Percentiles rank a stretch among this genome's conserved stretches.
These are phyloP conservation scores for Cylas formicarius DNA, from an alignment of 1,140 invertebrate species.

Conservation along the genomic window DNA sequence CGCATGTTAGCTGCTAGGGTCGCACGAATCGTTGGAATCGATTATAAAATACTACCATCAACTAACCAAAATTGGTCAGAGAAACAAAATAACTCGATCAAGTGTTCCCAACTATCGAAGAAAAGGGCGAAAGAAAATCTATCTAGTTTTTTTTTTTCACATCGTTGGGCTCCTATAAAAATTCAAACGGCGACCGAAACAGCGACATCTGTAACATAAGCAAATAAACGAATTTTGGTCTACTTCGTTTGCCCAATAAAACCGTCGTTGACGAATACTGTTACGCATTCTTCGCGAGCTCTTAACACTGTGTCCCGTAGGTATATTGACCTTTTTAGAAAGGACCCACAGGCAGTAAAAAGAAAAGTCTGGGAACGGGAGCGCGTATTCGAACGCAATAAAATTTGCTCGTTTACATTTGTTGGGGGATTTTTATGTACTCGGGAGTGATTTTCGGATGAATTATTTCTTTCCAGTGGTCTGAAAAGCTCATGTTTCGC, in stretches of 20 bases:
- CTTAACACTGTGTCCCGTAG: slow-evolving; percentile 5
- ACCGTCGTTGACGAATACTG: not conserved
- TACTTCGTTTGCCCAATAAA: slow-evolving; percentile 1
- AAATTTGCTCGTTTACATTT: slow-evolving; percentile 7
- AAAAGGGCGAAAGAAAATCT: no score
- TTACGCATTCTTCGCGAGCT: slow-evolving; percentile 5
- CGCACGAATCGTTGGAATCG: no score
- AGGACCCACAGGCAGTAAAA: slow-evolving; percentile 1
- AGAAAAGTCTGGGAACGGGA: not conserved
- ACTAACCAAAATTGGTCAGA: no score
- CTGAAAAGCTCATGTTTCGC: slow-evolving; percentile 2
- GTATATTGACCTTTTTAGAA: slow-evolving; percentile 11
- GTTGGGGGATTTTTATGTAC: not conserved
- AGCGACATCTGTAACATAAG: no score
- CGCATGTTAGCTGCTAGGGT: no score
- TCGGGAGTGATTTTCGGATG: not conserved
- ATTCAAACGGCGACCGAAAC: no score
- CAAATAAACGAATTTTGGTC: no score
- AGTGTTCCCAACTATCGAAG: no score
- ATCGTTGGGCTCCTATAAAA: no score
- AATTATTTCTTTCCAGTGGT: slow-evolving; percentile 1
- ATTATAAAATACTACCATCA: no score
- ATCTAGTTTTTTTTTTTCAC: no score
- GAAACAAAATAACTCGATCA: no score
- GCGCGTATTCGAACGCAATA: slow-evolving; percentile 8